Base-by-base conservation (phyloP, 2,113 vertebrate genomes). In the Ondatra zibethicus region DNA sequence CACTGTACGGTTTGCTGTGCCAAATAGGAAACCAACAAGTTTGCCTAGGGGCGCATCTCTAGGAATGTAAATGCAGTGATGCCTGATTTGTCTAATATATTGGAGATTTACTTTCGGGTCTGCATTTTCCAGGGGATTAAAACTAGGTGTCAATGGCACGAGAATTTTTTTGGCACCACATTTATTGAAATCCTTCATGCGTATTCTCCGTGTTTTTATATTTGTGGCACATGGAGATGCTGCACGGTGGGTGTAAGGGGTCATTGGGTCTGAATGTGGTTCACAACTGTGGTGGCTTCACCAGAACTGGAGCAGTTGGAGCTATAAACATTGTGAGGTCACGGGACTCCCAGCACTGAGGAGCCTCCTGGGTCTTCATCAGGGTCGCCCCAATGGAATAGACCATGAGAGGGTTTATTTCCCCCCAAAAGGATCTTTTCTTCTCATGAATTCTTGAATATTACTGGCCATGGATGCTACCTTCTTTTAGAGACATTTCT, bases 21-120 rank as follows among this genome's bases (percentile, higher is more conserved):
- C 77, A 92, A 94, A 95, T 94, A 87, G 9, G 33, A 68, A 63
- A 88, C 72, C 47, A 55, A 86, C 50, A 13, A 89, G 50, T 93
- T 94, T 93, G 78, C 93, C 82, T 93, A 81, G 89, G 77, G 23
- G 47, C 12, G 75, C 55, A 89, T 97, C 97, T 96, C 97, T 96
- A 97, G 92, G 85, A 95, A 97, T 93, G 93, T 93, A 77, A 96
- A 84, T 95, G 66, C 52, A 91, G 0, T 73, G 80, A 42, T 82
- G 95, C 92, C 72, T 73, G 77, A 66, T 89, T 89, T 75, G 70
- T 78, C 94, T 92, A 76, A 84, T 89, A 73, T 63, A 33, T 92
- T 93, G 88, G 88, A 95, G 81, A 87, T 82, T 33, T 61, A 33
- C 63, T 95, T 42, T 58, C 66, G 70, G 63, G 42, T 19, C 11